phyloP scores from a whole-genome alignment of 2,888 invertebrate genomes.

The Candidula unifasciata region DNA sequence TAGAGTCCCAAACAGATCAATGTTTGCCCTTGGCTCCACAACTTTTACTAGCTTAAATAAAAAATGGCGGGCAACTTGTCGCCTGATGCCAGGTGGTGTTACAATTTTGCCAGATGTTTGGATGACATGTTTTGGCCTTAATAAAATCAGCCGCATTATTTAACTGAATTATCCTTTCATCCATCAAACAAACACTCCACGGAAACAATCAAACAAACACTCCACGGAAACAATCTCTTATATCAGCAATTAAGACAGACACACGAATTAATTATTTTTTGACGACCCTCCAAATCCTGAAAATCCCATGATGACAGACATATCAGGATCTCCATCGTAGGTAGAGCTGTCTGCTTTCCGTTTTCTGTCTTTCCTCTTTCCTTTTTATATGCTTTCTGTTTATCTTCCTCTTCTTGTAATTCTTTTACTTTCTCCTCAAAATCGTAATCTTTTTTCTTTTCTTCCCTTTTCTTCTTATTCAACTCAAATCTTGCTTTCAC shows the following conservation, averaged over 20 bases:
- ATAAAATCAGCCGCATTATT: too few relatives aligned
- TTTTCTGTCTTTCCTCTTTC: constrained; percentile 94
- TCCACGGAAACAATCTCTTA: too few relatives aligned
- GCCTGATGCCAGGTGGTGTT: too few relatives aligned
- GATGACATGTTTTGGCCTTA: too few relatives aligned
- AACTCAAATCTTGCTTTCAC: constrained; percentile 93
- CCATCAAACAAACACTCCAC: too few relatives aligned
- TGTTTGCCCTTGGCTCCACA: too few relatives aligned
- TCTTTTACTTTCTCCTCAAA: constrained; percentile 93
- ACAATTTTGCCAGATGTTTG: too few relatives aligned
- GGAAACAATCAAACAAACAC: too few relatives aligned
- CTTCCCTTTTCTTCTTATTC: constrained; percentile 95
- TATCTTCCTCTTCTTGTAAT: constrained; percentile 95
- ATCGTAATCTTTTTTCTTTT: constrained; percentile 97
- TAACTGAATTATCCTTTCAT: too few relatives aligned
- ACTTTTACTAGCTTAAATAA: too few relatives aligned
- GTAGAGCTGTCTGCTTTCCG: constrained; percentile 78
- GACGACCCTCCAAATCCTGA: constrained; percentile 75
- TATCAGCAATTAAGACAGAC: neutral
- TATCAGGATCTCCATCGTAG: constrained; percentile 70
- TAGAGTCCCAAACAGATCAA: too few relatives aligned
- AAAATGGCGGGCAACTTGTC: too few relatives aligned
- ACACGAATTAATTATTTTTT: constrained; percentile 54
- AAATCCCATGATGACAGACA: constrained; percentile 77
- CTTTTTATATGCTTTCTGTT: constrained; percentile 90